Conservation (phyloP, 2,888 invertebrate genomes). For the Malacosoma neustria region DNA sequence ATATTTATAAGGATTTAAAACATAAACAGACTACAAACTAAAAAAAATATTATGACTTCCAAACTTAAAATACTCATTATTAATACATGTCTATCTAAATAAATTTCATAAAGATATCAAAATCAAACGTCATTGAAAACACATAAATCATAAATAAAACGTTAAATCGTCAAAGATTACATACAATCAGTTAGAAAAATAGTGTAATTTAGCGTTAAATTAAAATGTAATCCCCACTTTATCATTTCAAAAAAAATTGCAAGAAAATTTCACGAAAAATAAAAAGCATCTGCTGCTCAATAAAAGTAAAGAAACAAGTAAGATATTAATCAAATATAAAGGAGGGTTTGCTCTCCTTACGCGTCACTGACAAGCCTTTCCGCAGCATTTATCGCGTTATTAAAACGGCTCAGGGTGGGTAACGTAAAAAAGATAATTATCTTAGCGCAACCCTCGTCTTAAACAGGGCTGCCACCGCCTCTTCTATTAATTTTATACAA, state of each 20-base stretch:
- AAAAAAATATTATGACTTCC: too few relatives aligned
- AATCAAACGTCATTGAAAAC: too few relatives aligned
- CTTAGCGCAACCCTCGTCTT: conserved; percentile 68
- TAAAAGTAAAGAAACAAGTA: conserved; percentile 49
- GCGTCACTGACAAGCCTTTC: conserved; percentile 70
- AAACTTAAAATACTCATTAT: too few relatives aligned
- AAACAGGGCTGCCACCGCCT: conserved; percentile 43
- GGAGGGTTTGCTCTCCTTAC: conserved; percentile 27
- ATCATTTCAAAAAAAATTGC: conserved; percentile 26
- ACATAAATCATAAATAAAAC: conserved; percentile 9
- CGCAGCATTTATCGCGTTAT: conserved; percentile 72
- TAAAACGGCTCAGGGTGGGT: conserved; percentile 61
- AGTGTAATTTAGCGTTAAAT: conserved; percentile 57
- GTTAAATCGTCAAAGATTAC: conserved; percentile 24
- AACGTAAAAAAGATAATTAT: conserved; percentile 74
- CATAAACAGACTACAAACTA: too few relatives aligned
- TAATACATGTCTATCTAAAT: too few relatives aligned
- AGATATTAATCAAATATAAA: conserved; percentile 46
- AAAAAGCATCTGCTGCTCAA: conserved; percentile 65
- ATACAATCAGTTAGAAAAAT: conserved; percentile 31
- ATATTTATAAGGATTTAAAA: too few relatives aligned
- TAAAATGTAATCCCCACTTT: conserved; percentile 47
- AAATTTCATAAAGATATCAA: too few relatives aligned
- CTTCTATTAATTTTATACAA: too few relatives aligned
- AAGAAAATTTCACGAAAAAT: conserved; percentile 50